These are phyloP conservation scores for Selenia dentaria DNA, from an alignment of 2,888 invertebrate species.

Conservation along the genomic window DNA sequence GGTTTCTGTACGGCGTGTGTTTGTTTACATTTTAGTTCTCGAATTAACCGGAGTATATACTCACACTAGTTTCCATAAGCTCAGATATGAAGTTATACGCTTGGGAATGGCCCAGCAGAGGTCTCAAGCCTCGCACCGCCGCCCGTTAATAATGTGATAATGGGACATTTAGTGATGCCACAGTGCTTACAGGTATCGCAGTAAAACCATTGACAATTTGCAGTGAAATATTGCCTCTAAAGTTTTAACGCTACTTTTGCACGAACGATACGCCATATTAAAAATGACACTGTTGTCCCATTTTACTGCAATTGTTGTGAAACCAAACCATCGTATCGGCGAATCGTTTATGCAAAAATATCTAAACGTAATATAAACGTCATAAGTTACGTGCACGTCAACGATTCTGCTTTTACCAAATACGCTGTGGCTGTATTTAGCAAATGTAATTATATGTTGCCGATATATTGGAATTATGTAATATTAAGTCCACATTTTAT, in stretches of 20 bases:
- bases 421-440: slow-evolving; percentile 21
- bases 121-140: slow-evolving; percentile 9
- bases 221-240: neutral
- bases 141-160: slow-evolving; percentile 30
- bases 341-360: too few species aligned
- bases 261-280: neutral
- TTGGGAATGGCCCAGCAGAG: slow-evolving; percentile 10
- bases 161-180: slow-evolving; percentile 16
- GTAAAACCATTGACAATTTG: neutral
- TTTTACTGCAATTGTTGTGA: too few species aligned
- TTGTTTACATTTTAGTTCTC: too few species aligned
- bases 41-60: too few species aligned
- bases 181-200: slow-evolving; percentile 18
- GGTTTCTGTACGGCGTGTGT: too few species aligned
- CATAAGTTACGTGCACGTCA: too few species aligned
- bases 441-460: too few species aligned
- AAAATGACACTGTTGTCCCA: neutral
- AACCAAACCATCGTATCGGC: neutral
- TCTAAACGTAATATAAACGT: too few species aligned
- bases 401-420: slow-evolving; percentile 5
- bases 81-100: neutral
- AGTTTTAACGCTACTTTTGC: neutral
- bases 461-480: too few species aligned
- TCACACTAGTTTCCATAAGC: neutral
- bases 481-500: too few species aligned